Conservation (phyloP, 2,797 vertebrate genomes). For the Thamnophis elegans region DNA sequence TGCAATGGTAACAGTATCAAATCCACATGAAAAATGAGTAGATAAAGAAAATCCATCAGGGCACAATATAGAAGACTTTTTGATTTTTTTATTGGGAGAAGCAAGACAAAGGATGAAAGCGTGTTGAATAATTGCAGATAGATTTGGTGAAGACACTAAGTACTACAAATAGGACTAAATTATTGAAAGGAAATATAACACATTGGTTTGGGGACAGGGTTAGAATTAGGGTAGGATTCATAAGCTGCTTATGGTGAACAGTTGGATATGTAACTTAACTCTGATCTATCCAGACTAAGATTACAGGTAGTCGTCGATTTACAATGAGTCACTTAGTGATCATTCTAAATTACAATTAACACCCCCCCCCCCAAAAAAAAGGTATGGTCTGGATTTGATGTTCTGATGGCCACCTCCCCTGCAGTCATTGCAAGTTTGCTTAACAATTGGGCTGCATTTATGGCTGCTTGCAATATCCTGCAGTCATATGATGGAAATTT, state of each 20-base stretch:
- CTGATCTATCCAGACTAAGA: neutral
- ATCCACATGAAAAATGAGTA: neutral
- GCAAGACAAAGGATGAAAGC: neutral
- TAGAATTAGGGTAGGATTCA: neutral
- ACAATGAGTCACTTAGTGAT: too few relatives aligned
- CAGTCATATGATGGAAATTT: too few relatives aligned
- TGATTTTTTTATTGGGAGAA: neutral
- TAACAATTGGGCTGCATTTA: too few relatives aligned
- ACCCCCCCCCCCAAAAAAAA: too few relatives aligned
- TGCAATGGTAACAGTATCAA: neutral
- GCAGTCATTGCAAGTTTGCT: too few relatives aligned
- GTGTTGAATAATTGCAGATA: neutral
- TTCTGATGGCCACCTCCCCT: too few relatives aligned
- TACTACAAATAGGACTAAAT: neutral
- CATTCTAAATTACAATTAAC: too few relatives aligned
- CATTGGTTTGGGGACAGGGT: neutral
- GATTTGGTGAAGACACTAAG: neutral
- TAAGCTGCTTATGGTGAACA: neutral
- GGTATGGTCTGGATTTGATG: too few relatives aligned
- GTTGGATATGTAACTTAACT: neutral
- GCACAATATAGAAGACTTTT: neutral
- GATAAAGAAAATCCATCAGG: neutral
- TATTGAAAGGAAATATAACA: neutral
- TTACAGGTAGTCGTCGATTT: neutral
- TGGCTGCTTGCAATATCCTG: too few relatives aligned